A percentile compares a stretch with the other conserved stretches of the same genome.
Evolutionary conservation across 2,797 vertebrate species (phyloP).

Genomic region (Micromesistius poutassou): DNA sequence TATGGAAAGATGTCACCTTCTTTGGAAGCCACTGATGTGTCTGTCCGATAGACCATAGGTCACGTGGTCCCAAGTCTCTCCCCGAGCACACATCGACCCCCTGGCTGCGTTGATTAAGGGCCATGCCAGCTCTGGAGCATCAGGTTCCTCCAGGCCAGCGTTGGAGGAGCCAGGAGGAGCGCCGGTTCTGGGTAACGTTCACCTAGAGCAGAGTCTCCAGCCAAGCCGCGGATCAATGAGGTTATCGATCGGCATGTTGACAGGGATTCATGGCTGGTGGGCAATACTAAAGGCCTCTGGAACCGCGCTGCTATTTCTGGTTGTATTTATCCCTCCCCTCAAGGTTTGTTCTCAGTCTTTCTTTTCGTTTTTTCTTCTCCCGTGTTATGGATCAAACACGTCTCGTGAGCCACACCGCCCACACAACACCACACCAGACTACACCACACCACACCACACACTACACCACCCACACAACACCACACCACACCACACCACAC

Average conservation of each 20-base stretch:
- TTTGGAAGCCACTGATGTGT: conserved; percentile 60
- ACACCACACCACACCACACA: too few species aligned
- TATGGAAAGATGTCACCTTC: conserved; percentile 65
- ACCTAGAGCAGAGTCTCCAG: conserved; percentile 34
- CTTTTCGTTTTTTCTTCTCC: neutral
- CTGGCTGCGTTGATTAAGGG: conserved; percentile 66
- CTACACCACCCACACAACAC: too few species aligned
- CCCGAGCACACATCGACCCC: conserved; percentile 65
- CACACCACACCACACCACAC: too few species aligned
- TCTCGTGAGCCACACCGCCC: too few species aligned
- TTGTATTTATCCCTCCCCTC: neutral
- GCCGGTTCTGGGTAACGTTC: conserved; percentile 43
- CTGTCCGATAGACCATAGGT: conserved; percentile 62
- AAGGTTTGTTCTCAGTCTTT: neutral
- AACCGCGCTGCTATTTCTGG: neutral
- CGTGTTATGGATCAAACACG: neutral
- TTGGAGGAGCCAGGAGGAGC: conserved; percentile 42
- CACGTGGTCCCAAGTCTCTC: conserved; percentile 44
- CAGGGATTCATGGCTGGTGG: conserved; percentile 32
- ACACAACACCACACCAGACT: too few species aligned
- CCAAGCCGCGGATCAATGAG: conserved; percentile 42
- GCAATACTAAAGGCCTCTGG: conserved; percentile 9
- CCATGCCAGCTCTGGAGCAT: conserved; percentile 37
- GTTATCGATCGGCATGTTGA: conserved; percentile 44
- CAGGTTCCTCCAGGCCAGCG: conserved; percentile 38